Evolutionary conservation across 1,140 invertebrate species (phyloP).

Genomic region (Atopsyche davidsoni): DNA sequence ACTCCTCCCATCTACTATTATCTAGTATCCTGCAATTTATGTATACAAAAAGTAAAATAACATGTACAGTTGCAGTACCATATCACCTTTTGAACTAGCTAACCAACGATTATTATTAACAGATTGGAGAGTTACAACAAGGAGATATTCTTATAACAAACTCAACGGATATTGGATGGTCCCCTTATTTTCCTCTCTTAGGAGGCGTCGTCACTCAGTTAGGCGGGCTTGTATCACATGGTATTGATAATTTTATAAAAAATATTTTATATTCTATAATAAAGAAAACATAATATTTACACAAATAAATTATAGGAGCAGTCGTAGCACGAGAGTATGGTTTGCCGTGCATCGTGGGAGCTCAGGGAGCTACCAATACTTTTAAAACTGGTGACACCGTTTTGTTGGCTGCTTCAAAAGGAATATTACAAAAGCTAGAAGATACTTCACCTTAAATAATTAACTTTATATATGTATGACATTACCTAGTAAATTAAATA

Average conservation of each 20-base stretch:
- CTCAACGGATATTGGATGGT: slow-evolving; percentile 81
- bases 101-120: slow-evolving; percentile 11
- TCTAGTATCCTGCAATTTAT: no score
- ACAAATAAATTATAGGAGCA: slow-evolving; percentile 58
- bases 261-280: slow-evolving; percentile 1
- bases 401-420: slow-evolving; percentile 39
- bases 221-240: slow-evolving; percentile 80
- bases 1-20: no score
- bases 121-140: slow-evolving; percentile 41
- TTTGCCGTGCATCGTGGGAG: slow-evolving; percentile 74
- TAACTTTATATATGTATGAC: no score
- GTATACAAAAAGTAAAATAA: no score
- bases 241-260: slow-evolving; percentile 39
- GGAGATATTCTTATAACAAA: slow-evolving; percentile 76
- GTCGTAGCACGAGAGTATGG: slow-evolving; percentile 86
- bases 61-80: no score
- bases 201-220: slow-evolving; percentile 77
- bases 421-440: slow-evolving; percentile 24
- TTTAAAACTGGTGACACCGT: slow-evolving; percentile 63
- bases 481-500: no score
- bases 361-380: slow-evolving; percentile 56
- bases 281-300: neutral
- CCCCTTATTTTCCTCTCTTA: slow-evolving; percentile 78
- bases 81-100: neutral
- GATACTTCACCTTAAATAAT: no score